Evolutionary conservation across 2,113 vertebrate species (phyloP).

Genomic region (Alethe castanea): DNA sequence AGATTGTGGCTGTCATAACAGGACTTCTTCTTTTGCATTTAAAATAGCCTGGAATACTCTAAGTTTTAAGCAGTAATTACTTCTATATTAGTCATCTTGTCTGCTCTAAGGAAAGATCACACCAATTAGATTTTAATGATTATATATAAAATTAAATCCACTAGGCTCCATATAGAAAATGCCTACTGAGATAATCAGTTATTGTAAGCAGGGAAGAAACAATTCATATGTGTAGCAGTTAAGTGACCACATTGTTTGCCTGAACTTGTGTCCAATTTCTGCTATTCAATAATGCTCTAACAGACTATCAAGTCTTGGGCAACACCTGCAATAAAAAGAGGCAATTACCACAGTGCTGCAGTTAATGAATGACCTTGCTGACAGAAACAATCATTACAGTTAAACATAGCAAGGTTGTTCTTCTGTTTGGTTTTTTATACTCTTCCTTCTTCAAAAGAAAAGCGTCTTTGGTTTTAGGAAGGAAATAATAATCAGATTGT

Average conservation of each 20-base stretch:
- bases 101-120: background rate
- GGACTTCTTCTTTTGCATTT: background rate
- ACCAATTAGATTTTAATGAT: constrained; percentile 1
- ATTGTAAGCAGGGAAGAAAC: background rate
- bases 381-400: background rate
- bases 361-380: constrained; percentile 29
- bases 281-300: background rate
- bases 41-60: background rate
- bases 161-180: background rate
- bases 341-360: background rate
- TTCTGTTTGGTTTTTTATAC: background rate
- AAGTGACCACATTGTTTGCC: background rate
- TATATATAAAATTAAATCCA: background rate
- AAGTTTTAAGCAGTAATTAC: background rate
- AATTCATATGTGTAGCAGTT: background rate
- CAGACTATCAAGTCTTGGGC: background rate
- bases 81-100: background rate
- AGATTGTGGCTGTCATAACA: background rate
- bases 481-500: background rate
- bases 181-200: background rate
- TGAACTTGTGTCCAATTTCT: background rate
- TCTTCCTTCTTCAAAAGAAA: background rate
- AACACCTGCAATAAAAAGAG: background rate
- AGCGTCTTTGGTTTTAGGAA: background rate
- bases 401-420: background rate